Percentiles rank a stretch among this genome's conserved stretches.
phyloP scores from a whole-genome alignment of 1,140 invertebrate genomes.

The Zaprionus inermis region DNA sequence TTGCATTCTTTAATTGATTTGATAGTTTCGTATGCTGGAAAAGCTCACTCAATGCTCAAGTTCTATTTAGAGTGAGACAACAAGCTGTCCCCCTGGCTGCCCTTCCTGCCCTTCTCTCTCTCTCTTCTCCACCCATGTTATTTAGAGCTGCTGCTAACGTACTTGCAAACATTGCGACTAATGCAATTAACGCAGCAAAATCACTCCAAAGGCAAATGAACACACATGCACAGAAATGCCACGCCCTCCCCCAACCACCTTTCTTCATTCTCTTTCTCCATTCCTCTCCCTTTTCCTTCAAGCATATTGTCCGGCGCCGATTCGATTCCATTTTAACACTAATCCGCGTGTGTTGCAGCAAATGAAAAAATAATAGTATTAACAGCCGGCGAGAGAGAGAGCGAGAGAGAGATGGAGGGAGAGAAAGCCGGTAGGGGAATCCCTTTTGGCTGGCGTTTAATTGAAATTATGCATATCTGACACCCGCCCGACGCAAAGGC shows the following conservation, averaged over 20 bases:
- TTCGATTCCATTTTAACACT: conserved; percentile 64
- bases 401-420: conserved; percentile 9
- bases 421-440: conserved; percentile 27
- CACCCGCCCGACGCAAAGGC: conserved; percentile 17
- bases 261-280: not conserved
- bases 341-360: conserved; percentile 61
- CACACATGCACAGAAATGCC: conserved; percentile 31
- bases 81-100: not conserved
- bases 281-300: not conserved
- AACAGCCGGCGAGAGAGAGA: conserved; percentile 36
- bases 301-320: conserved; percentile 10
- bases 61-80: not conserved
- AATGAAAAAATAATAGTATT: conserved; percentile 77
- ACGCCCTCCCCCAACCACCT: not conserved
- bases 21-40: not conserved
- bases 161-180: conserved; percentile 60
- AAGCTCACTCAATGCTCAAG: not conserved
- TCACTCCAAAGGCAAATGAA: conserved; percentile 41
- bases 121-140: not conserved
- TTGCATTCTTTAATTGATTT: not conserved
- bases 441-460: conserved; percentile 43
- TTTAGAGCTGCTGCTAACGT: conserved; percentile 24
- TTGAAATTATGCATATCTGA: conserved; percentile 58
- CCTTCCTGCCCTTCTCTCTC: too few relatives aligned
- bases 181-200: conserved; percentile 75